Evolutionary conservation across 2,113 vertebrate genomes (phyloP).

Genomic region (Oreotrochilus melanogaster): DNA sequence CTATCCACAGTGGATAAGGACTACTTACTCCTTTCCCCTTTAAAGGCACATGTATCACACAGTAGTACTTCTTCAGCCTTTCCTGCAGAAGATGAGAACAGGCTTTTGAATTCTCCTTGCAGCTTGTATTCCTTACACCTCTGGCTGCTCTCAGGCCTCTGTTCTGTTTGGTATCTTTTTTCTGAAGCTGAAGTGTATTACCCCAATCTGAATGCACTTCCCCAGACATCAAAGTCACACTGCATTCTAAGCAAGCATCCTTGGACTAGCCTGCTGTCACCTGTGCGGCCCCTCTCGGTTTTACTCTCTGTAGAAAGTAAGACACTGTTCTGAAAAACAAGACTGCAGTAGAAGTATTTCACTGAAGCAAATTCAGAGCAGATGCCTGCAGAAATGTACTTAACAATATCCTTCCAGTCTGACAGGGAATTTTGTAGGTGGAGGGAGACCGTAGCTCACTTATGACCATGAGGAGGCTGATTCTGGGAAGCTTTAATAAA

Average conservation of each 20-base stretch:
- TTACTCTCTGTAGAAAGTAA: not conserved
- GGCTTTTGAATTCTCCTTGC: not conserved
- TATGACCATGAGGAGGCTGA: not conserved
- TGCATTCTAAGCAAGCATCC: not conserved
- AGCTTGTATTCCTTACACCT: not conserved
- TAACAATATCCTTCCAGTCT: not conserved
- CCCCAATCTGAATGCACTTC: not conserved
- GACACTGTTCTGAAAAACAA: not conserved
- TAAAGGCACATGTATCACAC: not conserved
- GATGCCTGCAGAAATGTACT: conserved; percentile 15
- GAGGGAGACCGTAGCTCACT: not conserved
- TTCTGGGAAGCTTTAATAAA: conserved; percentile 58
- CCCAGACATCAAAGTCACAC: not conserved
- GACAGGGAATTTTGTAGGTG: conserved; percentile 20
- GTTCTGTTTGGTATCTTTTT: not conserved
- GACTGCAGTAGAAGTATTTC: not conserved
- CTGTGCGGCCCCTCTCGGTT: not conserved
- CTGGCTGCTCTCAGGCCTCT: not conserved
- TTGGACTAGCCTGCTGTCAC: not conserved
- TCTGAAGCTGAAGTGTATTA: not conserved
- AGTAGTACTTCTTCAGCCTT: not conserved
- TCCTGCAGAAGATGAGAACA: not conserved
- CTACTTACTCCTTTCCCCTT: not conserved
- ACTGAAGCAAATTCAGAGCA: conserved; percentile 31
- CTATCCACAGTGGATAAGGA: not conserved